A percentile compares a stretch with the other conserved stretches of the same genome.
phyloP scores from a whole-genome alignment of 2,797 vertebrate species.

The Labroides dimidiatus region DNA sequence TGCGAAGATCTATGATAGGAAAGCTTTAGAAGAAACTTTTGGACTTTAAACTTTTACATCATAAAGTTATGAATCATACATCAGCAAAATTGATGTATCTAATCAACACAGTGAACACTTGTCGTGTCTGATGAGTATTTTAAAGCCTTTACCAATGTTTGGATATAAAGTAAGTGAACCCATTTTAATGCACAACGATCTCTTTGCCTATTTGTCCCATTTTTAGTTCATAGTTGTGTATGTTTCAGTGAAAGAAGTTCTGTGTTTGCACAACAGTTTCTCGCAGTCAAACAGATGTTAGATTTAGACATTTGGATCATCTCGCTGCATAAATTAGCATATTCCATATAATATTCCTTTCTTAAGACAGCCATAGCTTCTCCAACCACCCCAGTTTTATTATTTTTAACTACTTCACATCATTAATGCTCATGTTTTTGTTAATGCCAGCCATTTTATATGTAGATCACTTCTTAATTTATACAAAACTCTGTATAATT shows the following conservation, averaged over 20 bases:
- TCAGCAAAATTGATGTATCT: not conserved
- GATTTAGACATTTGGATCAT: slow-evolving; percentile 29
- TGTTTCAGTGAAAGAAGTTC: slow-evolving; percentile 10
- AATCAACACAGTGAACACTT: slow-evolving; percentile 11
- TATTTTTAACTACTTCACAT: not conserved
- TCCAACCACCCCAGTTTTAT: slow-evolving; percentile 2
- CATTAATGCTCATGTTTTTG: slow-evolving; percentile 19
- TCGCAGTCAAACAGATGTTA: slow-evolving; percentile 34
- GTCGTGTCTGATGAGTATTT: not conserved
- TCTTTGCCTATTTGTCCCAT: not conserved
- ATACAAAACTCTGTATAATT: slow-evolving; percentile 44
- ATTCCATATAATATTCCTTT: slow-evolving; percentile 28
- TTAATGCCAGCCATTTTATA: slow-evolving; percentile 25
- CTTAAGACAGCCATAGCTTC: slow-evolving; percentile 22
- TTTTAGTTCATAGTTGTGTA: not conserved
- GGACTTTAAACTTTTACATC: not conserved
- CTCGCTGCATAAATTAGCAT: slow-evolving; percentile 58
- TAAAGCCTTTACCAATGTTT: slow-evolving; percentile 18
- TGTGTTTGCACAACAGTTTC: not conserved
- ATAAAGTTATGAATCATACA: not conserved
- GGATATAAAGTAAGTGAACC: not conserved
- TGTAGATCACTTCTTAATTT: slow-evolving; percentile 37
- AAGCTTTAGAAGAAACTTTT: not conserved
- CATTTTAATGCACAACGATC: slow-evolving; percentile 18
- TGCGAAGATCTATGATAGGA: no score